Percentiles rank a stretch among this genome's conserved stretches.
Evolutionary conservation across 2,888 invertebrate species (phyloP).

Genomic region (Nycteola revayana): DNA sequence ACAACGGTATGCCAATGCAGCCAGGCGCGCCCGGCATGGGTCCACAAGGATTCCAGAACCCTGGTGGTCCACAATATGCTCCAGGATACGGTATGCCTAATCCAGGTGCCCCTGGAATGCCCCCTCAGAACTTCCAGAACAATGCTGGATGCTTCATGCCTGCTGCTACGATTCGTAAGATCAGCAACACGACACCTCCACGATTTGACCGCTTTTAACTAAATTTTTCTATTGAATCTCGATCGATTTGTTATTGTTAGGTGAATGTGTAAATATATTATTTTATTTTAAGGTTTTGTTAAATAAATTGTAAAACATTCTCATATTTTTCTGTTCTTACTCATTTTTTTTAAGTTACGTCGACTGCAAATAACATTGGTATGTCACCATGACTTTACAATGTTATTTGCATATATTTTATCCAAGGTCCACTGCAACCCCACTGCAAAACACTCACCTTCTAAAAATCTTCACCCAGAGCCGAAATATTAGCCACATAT

Average conservation of each 20-base stretch:
- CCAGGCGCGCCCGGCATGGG: conserved; percentile 29
- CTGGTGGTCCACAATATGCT: conserved; percentile 33
- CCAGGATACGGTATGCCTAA: conserved; percentile 42
- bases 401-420: no score
- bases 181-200: conserved; percentile 47
- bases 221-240: conserved; percentile 30
- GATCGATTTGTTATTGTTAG: conserved; percentile 11
- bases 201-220: conserved; percentile 40
- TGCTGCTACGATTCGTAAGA: conserved; percentile 49
- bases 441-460: no score
- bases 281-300: conserved; percentile 23
- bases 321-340: no score
- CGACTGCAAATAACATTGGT: no score
- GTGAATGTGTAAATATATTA: conserved; percentile 3
- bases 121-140: conserved; percentile 34
- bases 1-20: conserved; percentile 32
- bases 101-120: conserved; percentile 29
- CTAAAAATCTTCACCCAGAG: no score
- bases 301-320: conserved; percentile 4
- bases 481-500: no score
- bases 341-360: no score
- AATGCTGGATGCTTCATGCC: conserved; percentile 52
- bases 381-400: no score
- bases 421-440: no score
- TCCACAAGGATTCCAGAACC: conserved; percentile 19